Evolutionary conservation across 2,888 invertebrate genomes (phyloP), one percentile per base, ranked within the genome.

Genomic region (Pristionchus arcanus): DNA sequence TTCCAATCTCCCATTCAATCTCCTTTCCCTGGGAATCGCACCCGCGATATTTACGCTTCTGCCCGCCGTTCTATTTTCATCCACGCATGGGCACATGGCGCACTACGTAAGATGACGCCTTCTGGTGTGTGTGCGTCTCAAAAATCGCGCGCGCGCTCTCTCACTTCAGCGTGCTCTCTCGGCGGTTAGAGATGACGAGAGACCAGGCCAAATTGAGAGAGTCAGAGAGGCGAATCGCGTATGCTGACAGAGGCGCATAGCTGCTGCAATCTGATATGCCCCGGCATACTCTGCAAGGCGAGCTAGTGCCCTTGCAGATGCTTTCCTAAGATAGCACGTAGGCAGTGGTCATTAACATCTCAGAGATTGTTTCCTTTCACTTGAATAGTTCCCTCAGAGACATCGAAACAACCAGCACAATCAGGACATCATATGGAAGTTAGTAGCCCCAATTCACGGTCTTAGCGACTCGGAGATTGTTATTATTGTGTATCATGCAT

Each of bases 21-120:
- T 11, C 55, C 55, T 55, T 55, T 55, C 19, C 15, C 55, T 63
- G 63, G 11, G 63, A 63, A 63, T 63, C n/a, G 55, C 19, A 11
- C 63, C 63, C 63, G 63, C 63, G 63, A n/a, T 63, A 63, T 63
- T 63, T 63, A n/a, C 63, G 63, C 63, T 25, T 63, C 63, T 3
- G 42, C 42, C 9, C 25, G 37, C 74, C 25, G 74, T 74, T 74
- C 74, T 74, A 74, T 74, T 74, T 21, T 21, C 31, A 34, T 71
- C 31, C 31, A 5, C 31, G 19, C 37, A 49, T 49, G 11, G 42
- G 31, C 37, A 34, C 74, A 31, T 74, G 37, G 37, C 37, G n/a
- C n/a, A n/a, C 74, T 74, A 74, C 74, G 74, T 37, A 37, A 37
- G 74, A 31, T 21, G 19, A 34, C 74, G 74, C 74, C 28, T 71